A percentile compares a stretch with the other conserved stretches of the same genome.
phyloP scores from a whole-genome alignment of 2,113 vertebrate genomes.

The Phainopepla nitens region DNA sequence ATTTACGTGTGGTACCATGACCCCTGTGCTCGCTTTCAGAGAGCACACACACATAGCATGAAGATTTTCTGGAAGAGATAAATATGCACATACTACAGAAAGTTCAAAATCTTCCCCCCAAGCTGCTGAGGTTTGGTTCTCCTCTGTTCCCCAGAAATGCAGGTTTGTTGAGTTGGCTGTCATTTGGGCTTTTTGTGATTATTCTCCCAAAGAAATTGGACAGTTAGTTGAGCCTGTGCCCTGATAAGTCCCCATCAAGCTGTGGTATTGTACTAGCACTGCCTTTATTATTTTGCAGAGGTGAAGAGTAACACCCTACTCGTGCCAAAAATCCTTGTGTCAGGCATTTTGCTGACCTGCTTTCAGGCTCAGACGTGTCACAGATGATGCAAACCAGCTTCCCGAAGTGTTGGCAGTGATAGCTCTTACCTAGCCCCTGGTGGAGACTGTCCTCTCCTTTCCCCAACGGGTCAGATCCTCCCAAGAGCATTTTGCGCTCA shows the following conservation, averaged over 20 bases:
- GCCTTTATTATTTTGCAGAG: neutral
- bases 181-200: neutral
- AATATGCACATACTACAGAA: neutral
- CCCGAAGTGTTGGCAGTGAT: neutral
- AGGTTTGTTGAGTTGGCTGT: neutral
- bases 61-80: neutral
- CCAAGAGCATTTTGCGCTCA: neutral
- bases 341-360: neutral
- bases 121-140: neutral
- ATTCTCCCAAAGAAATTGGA: neutral
- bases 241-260: neutral
- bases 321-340: neutral
- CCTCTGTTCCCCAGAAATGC: neutral
- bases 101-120: neutral
- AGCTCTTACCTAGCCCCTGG: neutral
- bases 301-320: neutral
- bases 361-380: neutral
- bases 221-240: neutral
- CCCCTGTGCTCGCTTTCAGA: too few relatives aligned
- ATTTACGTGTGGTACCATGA: fast-evolving
- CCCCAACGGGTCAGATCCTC: fast-evolving
- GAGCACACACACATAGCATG: fast-evolving
- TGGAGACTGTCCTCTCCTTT: neutral
- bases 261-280: neutral
- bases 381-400: neutral